phyloP scores from a whole-genome alignment of 2,888 invertebrate genomes.

The Hedya salicella region DNA sequence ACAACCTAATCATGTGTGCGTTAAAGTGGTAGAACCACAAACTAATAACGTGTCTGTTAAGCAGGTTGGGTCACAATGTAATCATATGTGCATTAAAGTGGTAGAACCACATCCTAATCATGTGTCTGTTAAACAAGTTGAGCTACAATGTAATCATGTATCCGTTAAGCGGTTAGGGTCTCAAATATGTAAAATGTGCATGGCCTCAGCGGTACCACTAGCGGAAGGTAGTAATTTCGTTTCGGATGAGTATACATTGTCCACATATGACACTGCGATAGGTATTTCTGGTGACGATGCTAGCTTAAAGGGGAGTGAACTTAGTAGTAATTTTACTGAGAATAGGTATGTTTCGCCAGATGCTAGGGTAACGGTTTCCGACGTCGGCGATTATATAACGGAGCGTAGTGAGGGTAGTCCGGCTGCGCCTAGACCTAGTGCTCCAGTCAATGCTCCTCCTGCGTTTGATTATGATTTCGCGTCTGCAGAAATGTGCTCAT shows the following conservation, averaged over 20 bases:
- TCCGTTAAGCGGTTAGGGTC: neutral
- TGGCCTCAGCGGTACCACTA: neutral
- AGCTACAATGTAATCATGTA: neutral
- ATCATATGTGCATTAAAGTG: neutral
- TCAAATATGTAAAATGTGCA: neutral
- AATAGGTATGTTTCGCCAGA: neutral
- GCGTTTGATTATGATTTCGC: neutral
- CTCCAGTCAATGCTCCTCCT: neutral
- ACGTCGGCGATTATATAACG: neutral
- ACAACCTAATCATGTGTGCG: too few species aligned
- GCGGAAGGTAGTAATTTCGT: neutral
- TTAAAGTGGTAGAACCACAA: too few species aligned
- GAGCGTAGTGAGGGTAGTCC: neutral
- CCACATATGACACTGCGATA: constrained; percentile 7
- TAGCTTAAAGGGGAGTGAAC: constrained; percentile 9
- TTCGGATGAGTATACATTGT: neutral
- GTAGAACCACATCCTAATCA: too few species aligned
- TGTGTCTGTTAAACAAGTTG: neutral
- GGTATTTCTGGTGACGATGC: neutral
- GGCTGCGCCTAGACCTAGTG: too few species aligned
- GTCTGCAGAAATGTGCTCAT: neutral
- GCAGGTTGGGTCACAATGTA: too few species aligned
- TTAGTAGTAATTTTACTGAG: constrained; percentile 3
- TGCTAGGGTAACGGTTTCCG: neutral
- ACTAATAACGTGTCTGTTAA: too few species aligned